Conservation (phyloP, 2,797 vertebrate genomes). For the Tangara arthus region DNA sequence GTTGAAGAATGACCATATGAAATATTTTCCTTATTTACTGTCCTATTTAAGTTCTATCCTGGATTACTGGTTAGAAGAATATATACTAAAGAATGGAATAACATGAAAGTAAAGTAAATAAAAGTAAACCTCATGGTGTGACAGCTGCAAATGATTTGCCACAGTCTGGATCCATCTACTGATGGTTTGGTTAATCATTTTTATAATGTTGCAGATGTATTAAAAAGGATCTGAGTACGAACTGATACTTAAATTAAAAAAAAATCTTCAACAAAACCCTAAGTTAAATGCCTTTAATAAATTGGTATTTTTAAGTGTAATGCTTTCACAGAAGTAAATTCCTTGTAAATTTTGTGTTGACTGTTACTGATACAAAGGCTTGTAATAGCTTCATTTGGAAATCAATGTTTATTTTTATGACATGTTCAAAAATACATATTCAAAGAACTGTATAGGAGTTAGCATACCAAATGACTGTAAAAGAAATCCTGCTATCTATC, state of each 20-base stretch:
- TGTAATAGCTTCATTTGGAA: background rate
- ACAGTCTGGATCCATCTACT: background rate
- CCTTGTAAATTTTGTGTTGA: background rate
- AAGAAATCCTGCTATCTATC: background rate
- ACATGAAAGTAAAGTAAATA: background rate
- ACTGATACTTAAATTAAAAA: background rate
- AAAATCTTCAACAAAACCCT: background rate
- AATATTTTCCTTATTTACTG: background rate
- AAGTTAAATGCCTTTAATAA: background rate
- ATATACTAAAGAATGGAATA: background rate
- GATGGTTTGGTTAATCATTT: background rate
- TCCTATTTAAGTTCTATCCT: background rate
- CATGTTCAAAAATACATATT: background rate
- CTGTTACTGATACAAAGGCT: background rate
- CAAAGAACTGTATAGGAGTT: background rate
- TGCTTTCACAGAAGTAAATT: background rate
- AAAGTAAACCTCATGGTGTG: background rate
- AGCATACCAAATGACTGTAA: background rate
- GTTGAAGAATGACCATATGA: background rate
- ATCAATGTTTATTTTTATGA: background rate
- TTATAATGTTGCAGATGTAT: background rate
- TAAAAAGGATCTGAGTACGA: background rate
- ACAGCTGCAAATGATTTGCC: background rate
- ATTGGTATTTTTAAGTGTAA: background rate
- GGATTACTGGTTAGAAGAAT: background rate